Conservation (phyloP, 2,113 vertebrate species). For the Antennarius striatus region DNA sequence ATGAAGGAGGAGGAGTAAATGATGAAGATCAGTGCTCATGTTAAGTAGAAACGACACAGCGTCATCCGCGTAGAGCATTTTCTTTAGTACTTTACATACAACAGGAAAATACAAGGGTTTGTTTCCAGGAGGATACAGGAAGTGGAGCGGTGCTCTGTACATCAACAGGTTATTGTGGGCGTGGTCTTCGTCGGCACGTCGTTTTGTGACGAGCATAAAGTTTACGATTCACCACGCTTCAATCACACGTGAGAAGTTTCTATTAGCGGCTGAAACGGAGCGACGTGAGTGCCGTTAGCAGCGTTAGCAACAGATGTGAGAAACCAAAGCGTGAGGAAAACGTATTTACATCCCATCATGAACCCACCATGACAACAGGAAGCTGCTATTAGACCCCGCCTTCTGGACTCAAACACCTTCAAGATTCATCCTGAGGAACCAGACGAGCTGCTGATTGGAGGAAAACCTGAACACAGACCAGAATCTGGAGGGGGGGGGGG, state of each 20-base stretch:
- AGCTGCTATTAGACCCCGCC: conserved; percentile 76
- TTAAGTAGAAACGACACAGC: conserved; percentile 39
- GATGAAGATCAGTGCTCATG: conserved; percentile 25
- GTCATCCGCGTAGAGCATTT: conserved; percentile 73
- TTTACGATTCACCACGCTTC: conserved; percentile 60
- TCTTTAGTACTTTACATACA: conserved; percentile 85
- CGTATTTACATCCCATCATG: conserved; percentile 27
- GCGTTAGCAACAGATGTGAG: conserved; percentile 50
- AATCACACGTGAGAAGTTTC: conserved; percentile 71
- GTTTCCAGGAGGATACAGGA: conserved; percentile 80
- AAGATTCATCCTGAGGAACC: conserved; percentile 73
- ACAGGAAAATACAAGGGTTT: conserved; percentile 81
- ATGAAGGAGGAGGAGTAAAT: not conserved
- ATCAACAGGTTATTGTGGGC: conserved; percentile 70
- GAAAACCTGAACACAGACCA: no score
- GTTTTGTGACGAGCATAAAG: conserved; percentile 37
- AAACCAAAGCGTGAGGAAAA: conserved; percentile 27
- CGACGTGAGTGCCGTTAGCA: conserved; percentile 53
- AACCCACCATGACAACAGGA: not conserved
- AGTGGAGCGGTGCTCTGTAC: conserved; percentile 82
- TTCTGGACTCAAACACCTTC: not conserved
- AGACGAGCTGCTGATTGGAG: not conserved
- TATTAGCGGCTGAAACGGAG: conserved; percentile 77
- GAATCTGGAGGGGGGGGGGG: no score
- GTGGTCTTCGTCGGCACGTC: conserved; percentile 54